Base-by-base conservation (phyloP, 2,797 vertebrate species). In the Serranus cabrilla region DNA sequence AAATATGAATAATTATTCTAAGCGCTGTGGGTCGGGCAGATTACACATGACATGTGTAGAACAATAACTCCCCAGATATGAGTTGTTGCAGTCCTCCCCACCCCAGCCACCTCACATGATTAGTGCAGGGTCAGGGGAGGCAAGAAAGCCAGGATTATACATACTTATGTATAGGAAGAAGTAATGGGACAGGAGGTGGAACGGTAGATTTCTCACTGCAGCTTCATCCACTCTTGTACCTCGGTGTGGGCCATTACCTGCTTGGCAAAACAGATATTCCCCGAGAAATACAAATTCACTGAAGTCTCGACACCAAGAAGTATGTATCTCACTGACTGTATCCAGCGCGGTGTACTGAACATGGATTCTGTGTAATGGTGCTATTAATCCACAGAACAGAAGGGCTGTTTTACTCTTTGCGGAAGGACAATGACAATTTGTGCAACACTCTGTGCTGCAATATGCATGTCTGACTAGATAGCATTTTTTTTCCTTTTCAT, bases 1-100 rank as follows among this genome's bases (percentile, higher is more conserved):
- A 94, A 95, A 95, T 94, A 96, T 95, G 94, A 95, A 95, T 94
- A 95, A 95, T 96, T 95, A 93, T 94, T 94, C 88, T 65, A 84
- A 89, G 88, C 91, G 63, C 91, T 88, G 89, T 86, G 89, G 93
- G 89, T 87, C 82, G 77, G 89, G 91, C 93, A 94, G 93, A 95
- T 94, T 94, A 94, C 93, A 94, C 72, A 90, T 90, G 94, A 95
- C 94, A 95, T 89, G 91, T 93, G 92, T 95, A 89, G 92, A 95
- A 95, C 94, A 94, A 95, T 95, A 94, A 93, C 92, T 92, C 89
- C 85, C 83, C 71, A 82, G 91, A 92, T 94, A 76, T 88, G 84
- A 86, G 86, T 87, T 89, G 85, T 87, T 84, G 72, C 78, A 77
- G 83, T 74, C 76, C 78, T 76, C 64, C 63, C 68, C 65, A 73